A percentile compares a stretch with the other conserved stretches of the same genome.
Evolutionary conservation across 2,888 invertebrate species (phyloP).

Genomic region (Ceratothoa steindachneri): DNA sequence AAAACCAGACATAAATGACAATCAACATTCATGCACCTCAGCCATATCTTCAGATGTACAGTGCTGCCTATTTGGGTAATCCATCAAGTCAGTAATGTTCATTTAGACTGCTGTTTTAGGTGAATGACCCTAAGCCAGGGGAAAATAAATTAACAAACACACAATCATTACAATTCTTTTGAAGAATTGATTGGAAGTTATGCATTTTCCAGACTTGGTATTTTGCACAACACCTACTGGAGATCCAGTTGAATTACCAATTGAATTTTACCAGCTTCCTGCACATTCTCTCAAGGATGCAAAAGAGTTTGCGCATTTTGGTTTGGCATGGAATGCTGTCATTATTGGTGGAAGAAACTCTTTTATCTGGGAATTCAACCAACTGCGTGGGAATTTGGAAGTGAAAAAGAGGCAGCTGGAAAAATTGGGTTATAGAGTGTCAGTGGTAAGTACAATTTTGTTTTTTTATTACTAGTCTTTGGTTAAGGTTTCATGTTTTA

Average conservation of each 20-base stretch:
- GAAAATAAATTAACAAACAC: too few species aligned
- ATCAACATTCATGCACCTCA: too few species aligned
- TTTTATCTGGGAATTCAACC: constrained; percentile 57
- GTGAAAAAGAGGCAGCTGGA: constrained; percentile 64
- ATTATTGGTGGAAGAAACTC: constrained; percentile 61
- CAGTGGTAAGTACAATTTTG: constrained; percentile 51
- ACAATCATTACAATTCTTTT: too few species aligned
- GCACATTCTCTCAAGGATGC: constrained; percentile 24
- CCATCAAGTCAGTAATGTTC: too few species aligned
- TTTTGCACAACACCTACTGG: constrained; percentile 56
- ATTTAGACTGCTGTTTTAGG: too few species aligned
- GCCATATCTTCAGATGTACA: too few species aligned
- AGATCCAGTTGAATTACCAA: constrained; percentile 53
- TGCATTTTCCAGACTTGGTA: constrained; percentile 62
- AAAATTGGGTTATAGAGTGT: constrained; percentile 56
- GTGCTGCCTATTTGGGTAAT: too few species aligned
- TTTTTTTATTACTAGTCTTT: too few species aligned
- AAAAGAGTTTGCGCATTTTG: background rate
- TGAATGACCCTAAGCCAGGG: too few species aligned
- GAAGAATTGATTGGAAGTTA: too few species aligned
- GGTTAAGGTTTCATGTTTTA: too few species aligned
- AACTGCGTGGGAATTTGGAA: constrained; percentile 60
- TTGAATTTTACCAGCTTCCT: constrained; percentile 54
- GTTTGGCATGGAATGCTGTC: constrained; percentile 36
- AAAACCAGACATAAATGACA: too few species aligned